Base-by-base conservation (phyloP, 2,797 vertebrate species). In the Pseudopleuronectes americanus region DNA sequence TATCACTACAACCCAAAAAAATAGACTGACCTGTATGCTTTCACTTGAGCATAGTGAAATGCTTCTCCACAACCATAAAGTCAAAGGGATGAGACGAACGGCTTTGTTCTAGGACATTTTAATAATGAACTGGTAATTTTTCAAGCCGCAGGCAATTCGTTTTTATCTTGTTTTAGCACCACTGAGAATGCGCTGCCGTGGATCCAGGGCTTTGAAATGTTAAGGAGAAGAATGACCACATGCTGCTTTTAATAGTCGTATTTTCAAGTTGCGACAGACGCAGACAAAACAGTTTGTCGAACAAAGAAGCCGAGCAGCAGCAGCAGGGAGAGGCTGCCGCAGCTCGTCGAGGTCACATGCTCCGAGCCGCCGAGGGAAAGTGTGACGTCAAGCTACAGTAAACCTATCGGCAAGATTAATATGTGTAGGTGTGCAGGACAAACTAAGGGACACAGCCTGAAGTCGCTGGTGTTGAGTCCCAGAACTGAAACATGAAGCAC, bases 271-370 rank as follows among this genome's bases (percentile, higher is more conserved):
- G n/a, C 54, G 48, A 24, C 52, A 72, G 31, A 78, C 22, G 54
- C 19, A 56, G 21, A 19, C 48, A 48, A 12, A 58, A 79, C 41
- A 59, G 41, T 61, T 63, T 52, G 54, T 66, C 52, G 53, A 24
- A 76, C 65, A 70, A 73, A 74, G n/a, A 52, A 57, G 8, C 36
- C 7, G 52, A 52, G 52, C 59, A 14, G 33, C 33, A 36, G 33
- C 26, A 14, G 33, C 33, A 36, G 33, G 4, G 26, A 26, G 26
- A 26, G 26, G 33, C 49, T 68, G 81, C 71, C 72, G 65, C 61
- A 65, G 17, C 68, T 68, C 28, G 43, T 59, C 56, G 77, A 73
- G 71, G 72, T 68, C 71, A 73, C 57, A 76, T 19, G 43, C 19
- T 22, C 49, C 13, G 4, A 51, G 41, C 48, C 73, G 61, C 54